A percentile compares a stretch with the other conserved stretches of the same genome.
Conservation (phyloP, 2,888 invertebrate genomes). For the Pterostichus madidus region DNA sequence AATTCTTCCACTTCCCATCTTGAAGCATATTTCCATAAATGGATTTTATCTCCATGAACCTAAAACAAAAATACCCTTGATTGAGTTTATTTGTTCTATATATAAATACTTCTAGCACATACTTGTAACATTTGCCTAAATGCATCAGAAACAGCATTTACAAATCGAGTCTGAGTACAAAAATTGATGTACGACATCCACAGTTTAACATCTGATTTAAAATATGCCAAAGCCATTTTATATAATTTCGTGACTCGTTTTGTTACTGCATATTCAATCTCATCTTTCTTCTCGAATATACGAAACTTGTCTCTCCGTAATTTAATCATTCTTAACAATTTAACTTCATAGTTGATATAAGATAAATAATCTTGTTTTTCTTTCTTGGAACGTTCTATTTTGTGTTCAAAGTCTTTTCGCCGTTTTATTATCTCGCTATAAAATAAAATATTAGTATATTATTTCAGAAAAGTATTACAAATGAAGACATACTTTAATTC, state of each 20-base stretch:
- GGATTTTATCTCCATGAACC: conserved; percentile 86
- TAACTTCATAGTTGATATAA: conserved; percentile 86
- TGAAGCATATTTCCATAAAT: conserved; percentile 89
- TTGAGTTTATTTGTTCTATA: not conserved
- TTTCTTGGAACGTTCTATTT: conserved; percentile 84
- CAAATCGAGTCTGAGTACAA: conserved; percentile 83
- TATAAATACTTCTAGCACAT: conserved; percentile 68
- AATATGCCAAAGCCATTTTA: conserved; percentile 84
- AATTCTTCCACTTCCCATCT: conserved; percentile 87
- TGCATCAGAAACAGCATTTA: conserved; percentile 79
- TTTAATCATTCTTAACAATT: conserved; percentile 83
- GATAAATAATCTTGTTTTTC: conserved; percentile 85
- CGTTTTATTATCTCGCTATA: conserved; percentile 84
- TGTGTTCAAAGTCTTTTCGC: conserved; percentile 86
- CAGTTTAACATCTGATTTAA: conserved; percentile 85
- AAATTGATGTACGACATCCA: conserved; percentile 91
- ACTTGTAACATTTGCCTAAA: conserved; percentile 83
- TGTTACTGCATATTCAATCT: conserved; percentile 85
- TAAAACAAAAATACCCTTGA: conserved; percentile 75
- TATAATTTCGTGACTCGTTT: conserved; percentile 87
- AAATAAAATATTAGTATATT: conserved; percentile 68
- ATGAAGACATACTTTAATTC: conserved; percentile 83
- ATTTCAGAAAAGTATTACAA: not conserved
- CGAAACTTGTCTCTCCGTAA: conserved; percentile 81
- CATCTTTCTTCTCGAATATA: conserved; percentile 81